phyloP scores from a whole-genome alignment of 2,113 vertebrate genomes.

The Larimichthys crocea region DNA sequence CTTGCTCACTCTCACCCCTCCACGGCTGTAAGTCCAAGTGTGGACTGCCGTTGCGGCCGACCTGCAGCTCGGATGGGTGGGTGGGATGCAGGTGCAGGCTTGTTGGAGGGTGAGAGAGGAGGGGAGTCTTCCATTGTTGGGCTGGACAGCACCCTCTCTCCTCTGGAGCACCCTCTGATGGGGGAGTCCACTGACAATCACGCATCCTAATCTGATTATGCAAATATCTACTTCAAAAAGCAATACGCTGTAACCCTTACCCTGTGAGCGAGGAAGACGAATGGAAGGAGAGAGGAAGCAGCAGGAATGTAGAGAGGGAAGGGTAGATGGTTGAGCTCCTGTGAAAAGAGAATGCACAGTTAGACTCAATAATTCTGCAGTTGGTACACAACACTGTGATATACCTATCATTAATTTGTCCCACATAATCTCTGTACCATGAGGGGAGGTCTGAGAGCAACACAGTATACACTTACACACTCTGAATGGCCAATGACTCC shows the following conservation, averaged over 20 bases:
- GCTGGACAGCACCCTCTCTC: conserved; percentile 86
- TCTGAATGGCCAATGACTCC: conserved; percentile 64
- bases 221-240: conserved; percentile 98
- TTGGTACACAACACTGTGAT: neutral
- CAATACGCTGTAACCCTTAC: conserved; percentile 88
- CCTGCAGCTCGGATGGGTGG: conserved; percentile 55
- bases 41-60: conserved; percentile 29
- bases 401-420: conserved; percentile 1
- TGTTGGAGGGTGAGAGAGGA: conserved; percentile 80
- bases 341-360: conserved; percentile 15
- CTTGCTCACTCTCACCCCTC: conserved; percentile 37
- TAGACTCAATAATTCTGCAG: neutral
- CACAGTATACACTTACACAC: conserved; percentile 32
- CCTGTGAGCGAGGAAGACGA: conserved; percentile 43
- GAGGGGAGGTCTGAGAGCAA: conserved; percentile 49
- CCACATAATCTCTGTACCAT: neutral
- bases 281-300: conserved; percentile 50
- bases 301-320: conserved; percentile 52
- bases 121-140: conserved; percentile 79
- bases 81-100: conserved; percentile 91
- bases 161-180: conserved; percentile 92
- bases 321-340: conserved; percentile 17
- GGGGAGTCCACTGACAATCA: conserved; percentile 83
- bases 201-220: conserved; percentile 97
- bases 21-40: conserved; percentile 66